Conservation (phyloP, 1,140 invertebrate species). For the Dinothrombium tinctorium region DNA sequence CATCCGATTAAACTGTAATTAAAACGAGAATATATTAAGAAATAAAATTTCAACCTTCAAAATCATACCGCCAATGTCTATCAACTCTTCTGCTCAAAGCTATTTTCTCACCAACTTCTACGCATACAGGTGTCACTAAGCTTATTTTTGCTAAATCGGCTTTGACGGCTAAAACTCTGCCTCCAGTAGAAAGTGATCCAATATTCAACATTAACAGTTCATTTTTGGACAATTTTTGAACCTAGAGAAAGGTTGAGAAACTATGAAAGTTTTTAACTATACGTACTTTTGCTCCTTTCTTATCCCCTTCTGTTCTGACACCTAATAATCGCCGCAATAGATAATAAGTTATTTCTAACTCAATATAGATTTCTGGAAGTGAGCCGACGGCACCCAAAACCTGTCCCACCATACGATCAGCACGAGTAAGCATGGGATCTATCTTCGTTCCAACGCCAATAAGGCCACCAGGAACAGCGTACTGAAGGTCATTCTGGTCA, state of each 20-base stretch:
- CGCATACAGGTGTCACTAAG: conserved; percentile 91
- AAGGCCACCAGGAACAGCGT: conserved; percentile 91
- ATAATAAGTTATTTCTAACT: conserved; percentile 95
- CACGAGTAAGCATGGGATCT: conserved; percentile 88
- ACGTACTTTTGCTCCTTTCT: conserved; percentile 82
- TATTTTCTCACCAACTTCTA: conserved; percentile 94
- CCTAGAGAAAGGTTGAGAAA: conserved; percentile 25
- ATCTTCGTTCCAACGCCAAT: conserved; percentile 98
- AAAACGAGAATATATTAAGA: not conserved
- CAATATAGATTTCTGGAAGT: conserved; percentile 88
- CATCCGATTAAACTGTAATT: conserved; percentile 1
- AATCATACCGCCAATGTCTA: conserved; percentile 81
- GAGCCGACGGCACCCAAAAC: conserved; percentile 91
- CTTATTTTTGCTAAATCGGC: conserved; percentile 94
- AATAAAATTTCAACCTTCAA: not conserved
- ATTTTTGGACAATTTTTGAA: conserved; percentile 59
- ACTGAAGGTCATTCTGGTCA: conserved; percentile 95
- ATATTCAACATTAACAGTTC: conserved; percentile 95
- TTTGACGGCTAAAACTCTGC: conserved; percentile 80
- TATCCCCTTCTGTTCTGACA: conserved; percentile 93
- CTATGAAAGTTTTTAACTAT: too few relatives aligned
- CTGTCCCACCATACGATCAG: conserved; percentile 92
- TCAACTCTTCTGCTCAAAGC: conserved; percentile 90
- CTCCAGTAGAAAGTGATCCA: conserved; percentile 91
- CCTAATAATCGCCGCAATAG: conserved; percentile 79